A percentile compares a stretch with the other conserved stretches of the same genome.
phyloP scores from a whole-genome alignment of 1,140 invertebrate genomes.

The Plectrocnemia conspersa region DNA sequence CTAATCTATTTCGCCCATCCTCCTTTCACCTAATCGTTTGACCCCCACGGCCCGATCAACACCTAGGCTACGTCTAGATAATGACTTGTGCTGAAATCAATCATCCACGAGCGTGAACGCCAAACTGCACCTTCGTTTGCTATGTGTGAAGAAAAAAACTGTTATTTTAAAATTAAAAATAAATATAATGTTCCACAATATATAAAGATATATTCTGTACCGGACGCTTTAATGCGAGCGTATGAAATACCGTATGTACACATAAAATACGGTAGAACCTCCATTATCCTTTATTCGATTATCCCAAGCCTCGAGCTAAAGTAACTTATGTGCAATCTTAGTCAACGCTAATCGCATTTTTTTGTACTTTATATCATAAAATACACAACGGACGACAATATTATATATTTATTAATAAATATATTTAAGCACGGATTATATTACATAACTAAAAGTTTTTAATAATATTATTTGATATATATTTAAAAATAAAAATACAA shows the following conservation, averaged over 20 bases:
- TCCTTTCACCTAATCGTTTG: conserved; percentile 24
- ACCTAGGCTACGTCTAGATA: conserved; percentile 3
- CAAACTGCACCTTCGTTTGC: neutral
- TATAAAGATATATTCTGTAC: neutral
- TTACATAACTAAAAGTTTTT: too few species aligned
- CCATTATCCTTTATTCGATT: too few species aligned
- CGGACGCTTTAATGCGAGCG: neutral
- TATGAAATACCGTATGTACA: neutral
- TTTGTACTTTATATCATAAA: too few species aligned
- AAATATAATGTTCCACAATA: neutral
- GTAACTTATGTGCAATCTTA: too few species aligned
- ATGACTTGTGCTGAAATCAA: conserved; percentile 17
- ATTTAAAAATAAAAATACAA: too few species aligned
- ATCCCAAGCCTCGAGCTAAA: too few species aligned
- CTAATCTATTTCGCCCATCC: conserved; percentile 16
- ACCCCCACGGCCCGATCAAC: conserved; percentile 5
- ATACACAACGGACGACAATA: too few species aligned
- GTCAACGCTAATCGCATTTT: too few species aligned
- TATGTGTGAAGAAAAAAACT: too few species aligned
- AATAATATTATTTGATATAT: too few species aligned
- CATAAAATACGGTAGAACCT: neutral
- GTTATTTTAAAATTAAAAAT: neutral
- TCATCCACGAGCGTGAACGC: conserved; percentile 6
- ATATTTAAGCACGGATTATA: too few species aligned
- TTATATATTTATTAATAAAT: too few species aligned